Percentiles rank a stretch among this genome's conserved stretches.
Evolutionary conservation across 1,140 invertebrate genomes (phyloP).

Genomic region (Drosophila neocordata): DNA sequence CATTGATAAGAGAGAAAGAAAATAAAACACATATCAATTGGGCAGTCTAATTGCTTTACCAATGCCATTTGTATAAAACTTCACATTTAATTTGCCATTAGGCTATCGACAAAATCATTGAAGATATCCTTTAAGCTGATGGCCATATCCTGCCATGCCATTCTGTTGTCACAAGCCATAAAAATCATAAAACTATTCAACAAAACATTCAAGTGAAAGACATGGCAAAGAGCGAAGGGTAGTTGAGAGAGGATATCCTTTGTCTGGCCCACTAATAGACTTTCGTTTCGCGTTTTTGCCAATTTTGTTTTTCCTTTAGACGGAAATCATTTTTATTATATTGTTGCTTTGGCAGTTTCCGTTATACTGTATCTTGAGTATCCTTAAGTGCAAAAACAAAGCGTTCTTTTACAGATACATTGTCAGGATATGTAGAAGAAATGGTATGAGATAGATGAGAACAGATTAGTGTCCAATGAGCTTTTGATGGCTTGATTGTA

Average conservation of each 20-base stretch:
- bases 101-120: constrained; percentile 52
- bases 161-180: constrained; percentile 70
- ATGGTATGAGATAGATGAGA: constrained; percentile 3
- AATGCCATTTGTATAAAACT: background rate
- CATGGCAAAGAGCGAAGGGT: background rate
- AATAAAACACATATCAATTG: constrained; percentile 14
- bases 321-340: constrained; percentile 81
- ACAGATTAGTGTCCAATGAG: constrained; percentile 65
- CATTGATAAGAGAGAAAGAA: constrained; percentile 13
- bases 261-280: constrained; percentile 74
- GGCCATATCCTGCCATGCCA: constrained; percentile 36
- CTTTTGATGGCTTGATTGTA: constrained; percentile 45
- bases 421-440: background rate
- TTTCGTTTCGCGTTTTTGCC: constrained; percentile 64
- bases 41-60: constrained; percentile 34
- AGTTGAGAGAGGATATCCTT: constrained; percentile 44
- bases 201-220: constrained; percentile 27
- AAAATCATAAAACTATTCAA: constrained; percentile 79
- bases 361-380: constrained; percentile 43
- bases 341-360: constrained; percentile 77
- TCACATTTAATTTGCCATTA: constrained; percentile 73
- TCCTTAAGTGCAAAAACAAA: constrained; percentile 68
- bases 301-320: constrained; percentile 70
- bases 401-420: constrained; percentile 20
- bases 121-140: constrained; percentile 45